Evolutionary conservation across 1,140 invertebrate species (phyloP).

Genomic region (Spodoptera litura): DNA sequence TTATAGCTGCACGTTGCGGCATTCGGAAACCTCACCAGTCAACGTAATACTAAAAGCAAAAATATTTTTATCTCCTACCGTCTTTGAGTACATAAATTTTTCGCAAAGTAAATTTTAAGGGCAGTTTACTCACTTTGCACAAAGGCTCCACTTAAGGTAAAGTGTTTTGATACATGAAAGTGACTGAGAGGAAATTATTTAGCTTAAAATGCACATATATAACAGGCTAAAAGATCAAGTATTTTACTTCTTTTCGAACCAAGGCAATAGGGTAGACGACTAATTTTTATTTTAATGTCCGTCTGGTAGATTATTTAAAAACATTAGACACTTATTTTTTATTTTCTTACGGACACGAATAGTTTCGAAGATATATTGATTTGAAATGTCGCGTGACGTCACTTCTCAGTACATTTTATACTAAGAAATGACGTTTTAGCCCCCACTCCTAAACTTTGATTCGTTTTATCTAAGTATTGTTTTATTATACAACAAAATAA

Average conservation of each 20-base stretch:
- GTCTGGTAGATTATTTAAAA: no score
- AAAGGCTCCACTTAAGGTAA: conserved; percentile 35
- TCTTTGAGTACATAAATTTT: conserved; percentile 27
- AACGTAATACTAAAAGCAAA: conserved; percentile 18
- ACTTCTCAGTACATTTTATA: no score
- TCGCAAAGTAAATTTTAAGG: conserved; percentile 29
- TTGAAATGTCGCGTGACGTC: no score
- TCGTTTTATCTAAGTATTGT: no score
- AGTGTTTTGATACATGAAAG: conserved; percentile 32
- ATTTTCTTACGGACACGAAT: no score
- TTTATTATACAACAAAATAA: no score
- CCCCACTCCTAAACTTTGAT: no score
- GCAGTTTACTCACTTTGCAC: conserved; percentile 35
- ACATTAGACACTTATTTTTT: no score
- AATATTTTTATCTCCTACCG: conserved; percentile 30
- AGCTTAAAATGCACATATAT: neutral
- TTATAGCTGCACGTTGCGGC: neutral
- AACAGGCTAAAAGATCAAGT: neutral
- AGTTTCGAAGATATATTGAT: no score
- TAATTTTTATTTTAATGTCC: no score
- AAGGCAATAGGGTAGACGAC: no score
- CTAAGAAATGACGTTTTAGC: no score
- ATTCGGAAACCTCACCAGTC: neutral
- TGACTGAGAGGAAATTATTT: conserved; percentile 4
- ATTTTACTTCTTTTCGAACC: neutral